These are phyloP conservation scores for Porphyrio hochstetteri DNA, from an alignment of 2,113 vertebrate species.

Conservation along the genomic window DNA sequence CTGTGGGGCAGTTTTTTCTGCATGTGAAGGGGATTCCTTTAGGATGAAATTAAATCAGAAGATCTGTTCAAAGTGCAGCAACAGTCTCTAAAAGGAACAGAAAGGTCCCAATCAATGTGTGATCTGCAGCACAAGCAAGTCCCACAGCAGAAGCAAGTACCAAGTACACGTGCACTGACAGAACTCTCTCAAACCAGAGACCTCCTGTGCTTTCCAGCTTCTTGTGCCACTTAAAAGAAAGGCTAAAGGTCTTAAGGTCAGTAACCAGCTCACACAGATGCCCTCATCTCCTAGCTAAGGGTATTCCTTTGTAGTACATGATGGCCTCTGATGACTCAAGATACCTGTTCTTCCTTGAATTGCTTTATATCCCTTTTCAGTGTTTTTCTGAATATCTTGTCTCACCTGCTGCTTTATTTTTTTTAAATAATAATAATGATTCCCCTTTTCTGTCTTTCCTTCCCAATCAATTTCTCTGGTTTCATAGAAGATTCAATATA, in stretches of 20 bases:
- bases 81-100: conserved; percentile 61
- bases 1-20: conserved; percentile 55
- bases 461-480: neutral
- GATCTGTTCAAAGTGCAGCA: conserved; percentile 58
- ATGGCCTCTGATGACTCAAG: neutral
- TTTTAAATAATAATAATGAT: too few species aligned
- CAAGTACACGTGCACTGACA: neutral
- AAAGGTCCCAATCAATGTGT: conserved; percentile 49
- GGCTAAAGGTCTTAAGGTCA: neutral
- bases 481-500: neutral
- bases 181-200: neutral
- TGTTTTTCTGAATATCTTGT: neutral
- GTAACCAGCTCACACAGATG: neutral
- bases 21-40: conserved; percentile 51
- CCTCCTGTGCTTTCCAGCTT: neutral
- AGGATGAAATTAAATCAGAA: conserved; percentile 53
- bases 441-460: neutral
- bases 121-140: conserved; percentile 48
- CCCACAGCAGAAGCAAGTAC: neutral
- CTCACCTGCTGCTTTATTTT: neutral
- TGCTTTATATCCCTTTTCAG: neutral
- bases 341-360: neutral
- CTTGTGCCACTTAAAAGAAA: neutral
- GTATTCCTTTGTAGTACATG: neutral
- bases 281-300: neutral